A percentile compares a stretch with the other conserved stretches of the same genome.
phyloP scores from a whole-genome alignment of 2,797 vertebrate genomes.

The Enteromius afrohamiltoni region DNA sequence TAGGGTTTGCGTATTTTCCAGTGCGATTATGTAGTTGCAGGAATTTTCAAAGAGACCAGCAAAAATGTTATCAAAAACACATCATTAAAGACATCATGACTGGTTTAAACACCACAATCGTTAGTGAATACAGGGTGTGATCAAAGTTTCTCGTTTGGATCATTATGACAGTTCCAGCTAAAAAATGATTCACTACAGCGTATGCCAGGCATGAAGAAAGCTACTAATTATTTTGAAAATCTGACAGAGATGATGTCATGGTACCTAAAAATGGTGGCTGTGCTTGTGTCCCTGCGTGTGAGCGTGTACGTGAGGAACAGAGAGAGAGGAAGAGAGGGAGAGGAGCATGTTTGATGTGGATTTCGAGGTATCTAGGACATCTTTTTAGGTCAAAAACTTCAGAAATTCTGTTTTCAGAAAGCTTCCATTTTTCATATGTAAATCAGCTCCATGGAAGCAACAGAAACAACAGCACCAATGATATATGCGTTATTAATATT shows the following conservation, averaged over 20 bases:
- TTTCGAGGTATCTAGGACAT: conserved; percentile 81
- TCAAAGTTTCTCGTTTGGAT: conserved; percentile 36
- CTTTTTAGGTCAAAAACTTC: conserved; percentile 81
- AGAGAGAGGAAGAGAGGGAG: conserved; percentile 8
- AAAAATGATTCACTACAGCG: conserved; percentile 29
- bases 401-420: conserved; percentile 72
- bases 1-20: neutral
- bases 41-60: conserved; percentile 28
- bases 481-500: conserved; percentile 81
- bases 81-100: conserved; percentile 29
- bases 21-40: conserved; percentile 15
- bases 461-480: conserved; percentile 77
- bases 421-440: conserved; percentile 78
- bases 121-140: conserved; percentile 38
- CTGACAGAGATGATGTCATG: conserved; percentile 44
- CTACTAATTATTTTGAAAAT: conserved; percentile 48
- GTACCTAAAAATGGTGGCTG: conserved; percentile 38
- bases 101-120: conserved; percentile 23
- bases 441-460: conserved; percentile 72
- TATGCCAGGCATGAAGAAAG: conserved; percentile 33
- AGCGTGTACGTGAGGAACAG: conserved; percentile 16
- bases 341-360: conserved; percentile 53
- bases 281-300: conserved; percentile 24
- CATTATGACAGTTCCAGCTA: conserved; percentile 25
- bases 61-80: conserved; percentile 16